Base-by-base conservation (phyloP, 2,113 vertebrate species). In the Protobothrops flavoviridis region DNA sequence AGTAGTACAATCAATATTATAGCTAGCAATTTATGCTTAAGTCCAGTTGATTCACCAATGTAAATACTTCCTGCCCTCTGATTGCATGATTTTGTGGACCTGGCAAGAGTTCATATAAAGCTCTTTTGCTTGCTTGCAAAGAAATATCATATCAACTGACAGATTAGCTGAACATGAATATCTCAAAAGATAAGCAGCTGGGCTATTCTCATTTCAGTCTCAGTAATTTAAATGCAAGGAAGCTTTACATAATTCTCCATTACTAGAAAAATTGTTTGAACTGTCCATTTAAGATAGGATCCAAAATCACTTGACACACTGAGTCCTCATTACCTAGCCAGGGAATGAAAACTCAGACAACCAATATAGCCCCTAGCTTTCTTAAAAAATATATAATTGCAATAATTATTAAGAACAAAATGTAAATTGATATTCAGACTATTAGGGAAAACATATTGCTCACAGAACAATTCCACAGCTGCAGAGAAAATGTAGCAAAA, bases 1-100 rank as follows among this genome's bases (percentile, higher is more conserved):
- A 43, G 6, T 39, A 43, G 7, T 81, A 81, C 74, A 39, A 43
- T 21, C n/a, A 81, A 81, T 21, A n/a, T 33, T 74, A 39, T 81
- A 81, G 3, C 74, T 39, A 81, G 74, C 7, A 12, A 61, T 61
- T 61, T 43, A 4, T 50, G 26, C 52, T 85, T 56, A 39, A 85
- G 29, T 61, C 26, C 91, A 33, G 43, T 24, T 33, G 13, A 85
- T 74, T 91, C 24, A 10, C 43, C 15, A 24, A 56, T 57, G 39
- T 21, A 45, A 57, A 17, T 29, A 39, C n/a, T 45, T 85, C 12
- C 33, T 20, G 9, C 48, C 2, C 33, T 10, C 29, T 26, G 26
- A 26, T 50, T 87, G 17, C 90, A 24, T 92, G 95, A 88, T 86
- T 24, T 26, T 64, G 5, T 56, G 6, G 48, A 92, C 91, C 92